Evolutionary conservation across 2,797 vertebrate genomes (phyloP), one percentile per base, ranked within the genome.

Genomic region (Danio choprae): DNA sequence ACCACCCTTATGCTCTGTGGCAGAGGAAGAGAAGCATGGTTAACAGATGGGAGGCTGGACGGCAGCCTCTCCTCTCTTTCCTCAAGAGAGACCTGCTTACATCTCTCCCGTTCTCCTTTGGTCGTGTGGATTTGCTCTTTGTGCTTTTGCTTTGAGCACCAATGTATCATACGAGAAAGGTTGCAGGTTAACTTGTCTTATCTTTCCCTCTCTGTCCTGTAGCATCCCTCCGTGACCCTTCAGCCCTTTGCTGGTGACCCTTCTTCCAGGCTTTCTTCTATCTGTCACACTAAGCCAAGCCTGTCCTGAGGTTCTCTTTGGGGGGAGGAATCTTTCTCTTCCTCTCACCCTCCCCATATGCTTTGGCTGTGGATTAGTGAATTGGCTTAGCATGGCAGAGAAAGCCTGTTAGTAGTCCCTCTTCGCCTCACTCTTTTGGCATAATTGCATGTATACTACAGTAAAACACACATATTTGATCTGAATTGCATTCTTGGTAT

Each of bases 21-120:
- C 84, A 88, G 80, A 89, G 92, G 90, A 88, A 74, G 44, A 75
- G 72, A 72, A 84, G 84, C 89, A 87, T 84, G 92, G 88, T 93
- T 91, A 95, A 87, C 91, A 93, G 89, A 95, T 94, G 89, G 89
- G 89, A 93, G 93, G 91, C 90, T 93, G 87, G 86, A 87, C 88
- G 88, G 90, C 89, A 88, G 84, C 90, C 90, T 89, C 90, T 89
- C 88, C 55, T 87, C 89, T 87, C 92, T 92, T 87, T 87, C 86
- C 90, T 65, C 88, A 86, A 86, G 91, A 94, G 87, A 94, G 92
- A 89, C 88, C 84, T 91, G 85, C 89, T 91, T 90, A 86, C 86
- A 90, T 93, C 48, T 46, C 43, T 64, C 20, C 53, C 12, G 9
- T 64, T 55, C 60, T 51, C 18, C 53, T 72, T 65, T 36, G 40